These are phyloP conservation scores for Poeciliopsis turneri DNA, from an alignment of 2,797 vertebrate species.

Conservation along the genomic window DNA sequence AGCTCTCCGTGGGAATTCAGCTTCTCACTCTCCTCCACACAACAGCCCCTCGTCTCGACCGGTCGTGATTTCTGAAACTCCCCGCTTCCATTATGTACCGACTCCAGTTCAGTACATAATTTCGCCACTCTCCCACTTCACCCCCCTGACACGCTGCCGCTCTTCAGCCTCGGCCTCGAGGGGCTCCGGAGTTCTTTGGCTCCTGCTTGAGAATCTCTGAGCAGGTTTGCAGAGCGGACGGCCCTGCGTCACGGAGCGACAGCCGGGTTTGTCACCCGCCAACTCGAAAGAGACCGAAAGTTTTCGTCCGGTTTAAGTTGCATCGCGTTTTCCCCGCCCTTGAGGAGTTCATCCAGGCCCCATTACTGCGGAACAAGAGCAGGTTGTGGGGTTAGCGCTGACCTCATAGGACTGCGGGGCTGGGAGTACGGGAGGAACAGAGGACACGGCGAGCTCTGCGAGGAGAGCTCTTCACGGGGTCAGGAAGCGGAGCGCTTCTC, in stretches of 20 bases:
- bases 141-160: constrained; percentile 16
- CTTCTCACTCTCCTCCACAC: neutral
- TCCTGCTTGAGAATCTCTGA: neutral
- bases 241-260: neutral
- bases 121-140: constrained; percentile 52
- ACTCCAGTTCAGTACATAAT: constrained; percentile 33
- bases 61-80: constrained; percentile 5
- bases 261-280: neutral
- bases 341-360: constrained; percentile 81
- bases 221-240: neutral
- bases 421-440: constrained; percentile 54
- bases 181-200: neutral
- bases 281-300: neutral
- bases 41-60: constrained; percentile 7
- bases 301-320: constrained; percentile 43
- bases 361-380: constrained; percentile 74
- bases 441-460: constrained; percentile 58
- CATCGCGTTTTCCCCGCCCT: constrained; percentile 67
- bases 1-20: neutral
- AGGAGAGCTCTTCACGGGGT: constrained; percentile 71
- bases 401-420: constrained; percentile 57
- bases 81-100: constrained; percentile 24
- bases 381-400: constrained; percentile 59
- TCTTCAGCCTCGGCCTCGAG: neutral
- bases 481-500: constrained; percentile 61